These are phyloP conservation scores for Stictonetta naevosa DNA, from an alignment of 2,113 vertebrate genomes.

Conservation along the genomic window DNA sequence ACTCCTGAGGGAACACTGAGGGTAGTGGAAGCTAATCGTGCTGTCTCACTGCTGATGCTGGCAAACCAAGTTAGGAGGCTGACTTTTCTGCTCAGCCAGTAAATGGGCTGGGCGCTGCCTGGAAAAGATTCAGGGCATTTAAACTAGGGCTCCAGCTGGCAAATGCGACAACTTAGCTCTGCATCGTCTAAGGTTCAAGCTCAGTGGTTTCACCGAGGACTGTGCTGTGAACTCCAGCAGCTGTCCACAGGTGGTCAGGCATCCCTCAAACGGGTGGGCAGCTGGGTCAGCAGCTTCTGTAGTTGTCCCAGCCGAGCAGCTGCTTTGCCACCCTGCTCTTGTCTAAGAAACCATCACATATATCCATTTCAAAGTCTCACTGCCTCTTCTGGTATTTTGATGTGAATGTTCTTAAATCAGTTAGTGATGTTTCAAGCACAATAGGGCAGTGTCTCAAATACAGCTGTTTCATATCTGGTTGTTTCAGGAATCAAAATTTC, in stretches of 20 bases:
- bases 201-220: neutral
- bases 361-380: neutral
- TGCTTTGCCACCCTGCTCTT: neutral
- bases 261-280: neutral
- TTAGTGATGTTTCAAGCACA: neutral
- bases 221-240: neutral
- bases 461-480: neutral
- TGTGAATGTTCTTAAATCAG: neutral
- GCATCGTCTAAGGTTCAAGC: neutral
- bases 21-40: neutral
- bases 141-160: neutral
- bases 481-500: neutral
- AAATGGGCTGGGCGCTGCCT: neutral
- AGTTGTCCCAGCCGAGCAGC: neutral
- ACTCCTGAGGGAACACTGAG: neutral
- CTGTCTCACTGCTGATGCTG: neutral
- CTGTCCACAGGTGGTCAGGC: neutral
- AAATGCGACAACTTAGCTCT: neutral
- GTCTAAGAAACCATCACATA: neutral
- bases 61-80: neutral
- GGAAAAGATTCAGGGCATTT: neutral
- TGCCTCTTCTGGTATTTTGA: neutral
- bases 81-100: neutral
- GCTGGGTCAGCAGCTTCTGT: neutral
- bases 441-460: neutral